Base-by-base conservation (phyloP, 2,797 vertebrate species). In the Bothrops alternatus region DNA sequence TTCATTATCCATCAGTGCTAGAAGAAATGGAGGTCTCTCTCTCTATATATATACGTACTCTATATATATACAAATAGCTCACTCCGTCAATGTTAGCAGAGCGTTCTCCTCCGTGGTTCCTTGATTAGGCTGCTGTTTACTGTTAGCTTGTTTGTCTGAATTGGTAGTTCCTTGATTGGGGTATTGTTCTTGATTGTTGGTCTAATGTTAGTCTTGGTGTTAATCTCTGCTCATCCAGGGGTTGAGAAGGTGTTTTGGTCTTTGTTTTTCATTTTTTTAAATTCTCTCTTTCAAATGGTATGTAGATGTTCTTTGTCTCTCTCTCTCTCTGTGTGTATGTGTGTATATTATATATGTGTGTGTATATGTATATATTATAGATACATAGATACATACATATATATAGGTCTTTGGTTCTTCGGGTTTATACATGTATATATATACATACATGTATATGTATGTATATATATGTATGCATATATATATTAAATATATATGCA, bases 381-480 rank as follows among this genome's bases (percentile, higher is more conserved):
- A 42, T 42, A 42, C 4, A 42, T 42, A n/a, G n/a, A n/a, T n/a
- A 42, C 42, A 42, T 42, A 42, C 42, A 42, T 42, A 42, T 42
- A 42, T 56, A 13, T 13, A 11, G n/a, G n/a, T n/a, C n/a, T n/a
- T n/a, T n/a, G n/a, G n/a, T n/a, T n/a, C n/a, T n/a, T n/a, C n/a
- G n/a, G n/a, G n/a, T n/a, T n/a, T n/a, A 32, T 56, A 56, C 1
- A 12, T 56, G 2, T 2, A 0, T 56, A 3, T 13, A 10, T 13
- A 56, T 56, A 56, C 11, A 12, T 56, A 12, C 11, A 13, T 56
- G 11, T 56, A 13, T 13, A 56, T 56, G 12, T 32, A 32, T 32
- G 32, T 32, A 42, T 55, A 13, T 55, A 13, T 55, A 7, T 55
- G 6, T 55, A 2, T 55, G 55, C 16, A 0, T 57, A 3, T 16